These are phyloP conservation scores for Desmophyllum pertusum DNA, from an alignment of 92 coral and sea anemone species.

Conservation along the genomic window DNA sequence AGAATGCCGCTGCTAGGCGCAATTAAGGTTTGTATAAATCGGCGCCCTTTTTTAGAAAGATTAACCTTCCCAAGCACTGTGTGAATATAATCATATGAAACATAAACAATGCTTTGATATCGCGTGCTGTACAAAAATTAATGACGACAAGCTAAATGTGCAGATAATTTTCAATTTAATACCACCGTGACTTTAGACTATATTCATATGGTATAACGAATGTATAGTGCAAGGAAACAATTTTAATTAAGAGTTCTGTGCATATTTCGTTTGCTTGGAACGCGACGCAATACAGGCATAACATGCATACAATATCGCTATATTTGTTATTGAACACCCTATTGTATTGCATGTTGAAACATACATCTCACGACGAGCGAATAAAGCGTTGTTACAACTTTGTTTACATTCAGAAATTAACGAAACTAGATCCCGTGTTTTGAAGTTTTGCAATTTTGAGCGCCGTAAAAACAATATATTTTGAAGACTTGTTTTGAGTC, in stretches of 20 bases:
- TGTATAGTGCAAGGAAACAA: neutral
- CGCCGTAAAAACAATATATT: neutral
- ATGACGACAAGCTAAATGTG: neutral
- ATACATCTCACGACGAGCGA: neutral
- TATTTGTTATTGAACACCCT: neutral
- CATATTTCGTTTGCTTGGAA: neutral
- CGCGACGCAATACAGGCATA: neutral
- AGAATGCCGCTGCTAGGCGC: no score
- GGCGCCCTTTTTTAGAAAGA: neutral
- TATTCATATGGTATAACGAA: neutral
- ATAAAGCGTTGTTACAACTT: neutral
- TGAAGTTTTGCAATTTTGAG: neutral
- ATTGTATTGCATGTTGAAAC: neutral
- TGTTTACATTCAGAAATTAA: neutral
- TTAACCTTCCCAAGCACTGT: neutral
- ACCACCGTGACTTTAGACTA: neutral
- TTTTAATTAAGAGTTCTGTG: neutral
- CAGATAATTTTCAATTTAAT: no score
- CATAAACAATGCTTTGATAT: neutral
- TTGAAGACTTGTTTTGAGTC: slow-evolving; percentile 2
- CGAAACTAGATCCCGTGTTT: no score
- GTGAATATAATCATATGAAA: neutral
- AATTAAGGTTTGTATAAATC: no score
- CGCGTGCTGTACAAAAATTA: neutral
- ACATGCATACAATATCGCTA: neutral